Evolutionary conservation across 2,113 vertebrate species (phyloP).

Genomic region (Bos indicus): DNA sequence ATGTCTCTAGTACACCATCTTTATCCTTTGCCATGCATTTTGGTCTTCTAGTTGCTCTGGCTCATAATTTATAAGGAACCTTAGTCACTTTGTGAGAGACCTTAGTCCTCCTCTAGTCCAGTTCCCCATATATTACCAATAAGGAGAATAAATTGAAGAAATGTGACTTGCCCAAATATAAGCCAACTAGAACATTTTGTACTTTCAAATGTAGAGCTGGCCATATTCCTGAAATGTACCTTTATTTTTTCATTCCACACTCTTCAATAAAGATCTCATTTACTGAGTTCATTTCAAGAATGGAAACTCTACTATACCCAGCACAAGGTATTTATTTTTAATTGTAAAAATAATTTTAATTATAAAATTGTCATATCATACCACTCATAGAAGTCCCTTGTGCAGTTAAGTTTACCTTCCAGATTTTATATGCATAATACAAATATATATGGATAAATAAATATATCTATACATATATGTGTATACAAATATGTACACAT

Average conservation of each 20-base stretch:
- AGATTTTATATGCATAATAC: not conserved
- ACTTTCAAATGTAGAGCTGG: not conserved
- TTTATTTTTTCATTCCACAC: not conserved
- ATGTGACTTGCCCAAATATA: not conserved
- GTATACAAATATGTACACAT: not conserved
- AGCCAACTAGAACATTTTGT: not conserved
- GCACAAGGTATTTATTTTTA: slow-evolving; percentile 10
- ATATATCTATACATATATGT: not conserved
- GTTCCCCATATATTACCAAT: not conserved
- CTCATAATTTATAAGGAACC: not conserved
- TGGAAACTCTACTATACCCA: not conserved
- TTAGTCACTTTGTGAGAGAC: not conserved
- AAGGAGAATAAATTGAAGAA: not conserved
- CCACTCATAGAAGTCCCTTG: not conserved
- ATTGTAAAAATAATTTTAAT: slow-evolving; percentile 20
- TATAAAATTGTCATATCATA: not conserved
- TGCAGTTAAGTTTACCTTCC: not conserved
- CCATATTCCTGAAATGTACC: not conserved
- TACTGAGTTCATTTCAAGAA: not conserved
- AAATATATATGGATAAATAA: not conserved
- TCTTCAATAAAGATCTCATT: not conserved
- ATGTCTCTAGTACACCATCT: not conserved
- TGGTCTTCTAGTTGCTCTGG: not conserved
- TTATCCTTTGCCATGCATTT: not conserved
- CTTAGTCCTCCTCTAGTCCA: not conserved